A percentile compares a stretch with the other conserved stretches of the same genome.
Evolutionary conservation across 2,797 vertebrate species (phyloP).

Genomic region (Discoglossus pictus): DNA sequence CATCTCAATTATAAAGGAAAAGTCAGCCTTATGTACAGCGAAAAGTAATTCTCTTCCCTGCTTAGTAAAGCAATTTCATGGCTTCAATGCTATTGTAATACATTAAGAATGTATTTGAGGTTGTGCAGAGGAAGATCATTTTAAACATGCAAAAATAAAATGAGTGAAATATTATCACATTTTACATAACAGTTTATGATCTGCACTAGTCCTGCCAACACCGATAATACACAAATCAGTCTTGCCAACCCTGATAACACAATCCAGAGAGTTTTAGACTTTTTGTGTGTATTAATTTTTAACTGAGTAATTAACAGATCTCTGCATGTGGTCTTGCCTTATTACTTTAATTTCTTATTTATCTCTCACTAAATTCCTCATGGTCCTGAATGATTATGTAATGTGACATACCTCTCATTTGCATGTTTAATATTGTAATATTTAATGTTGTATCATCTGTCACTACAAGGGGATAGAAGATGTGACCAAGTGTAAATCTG

Average conservation of each 20-base stretch:
- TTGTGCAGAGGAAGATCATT: too few relatives aligned
- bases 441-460: too few relatives aligned
- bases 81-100: background rate
- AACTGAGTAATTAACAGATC: background rate
- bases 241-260: too few relatives aligned
- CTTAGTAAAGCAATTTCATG: background rate
- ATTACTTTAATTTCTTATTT: constrained; percentile 9
- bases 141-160: too few relatives aligned
- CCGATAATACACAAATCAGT: background rate
- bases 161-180: too few relatives aligned
- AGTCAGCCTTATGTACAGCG: background rate
- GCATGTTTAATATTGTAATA: too few relatives aligned
- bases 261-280: background rate
- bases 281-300: background rate
- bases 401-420: background rate
- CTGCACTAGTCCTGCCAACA: background rate
- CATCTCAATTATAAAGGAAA: constrained; percentile 14
- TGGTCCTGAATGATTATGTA: background rate
- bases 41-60: background rate
- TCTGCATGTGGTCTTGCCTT: background rate
- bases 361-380: background rate
- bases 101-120: background rate
- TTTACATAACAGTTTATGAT: background rate
- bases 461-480: too few relatives aligned
- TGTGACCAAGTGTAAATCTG: too few relatives aligned